Evolutionary conservation across 2,113 vertebrate species (phyloP).

Genomic region (Heliornis fulica): DNA sequence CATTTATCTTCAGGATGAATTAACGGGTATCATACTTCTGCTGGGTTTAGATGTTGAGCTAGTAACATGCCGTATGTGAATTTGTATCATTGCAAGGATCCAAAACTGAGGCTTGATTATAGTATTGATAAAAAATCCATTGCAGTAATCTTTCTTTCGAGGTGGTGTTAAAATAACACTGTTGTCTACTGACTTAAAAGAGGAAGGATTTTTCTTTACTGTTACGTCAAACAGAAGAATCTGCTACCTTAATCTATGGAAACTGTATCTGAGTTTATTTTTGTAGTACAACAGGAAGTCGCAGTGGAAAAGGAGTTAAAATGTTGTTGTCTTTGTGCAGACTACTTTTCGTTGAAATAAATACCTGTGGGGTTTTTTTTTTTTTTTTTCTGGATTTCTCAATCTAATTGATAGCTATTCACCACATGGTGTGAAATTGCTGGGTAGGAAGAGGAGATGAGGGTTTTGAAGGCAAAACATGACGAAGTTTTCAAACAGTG

Average conservation of each 20-base stretch:
- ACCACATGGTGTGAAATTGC: not conserved
- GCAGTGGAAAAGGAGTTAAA: not conserved
- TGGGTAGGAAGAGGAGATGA: not conserved
- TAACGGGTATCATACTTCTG: not conserved
- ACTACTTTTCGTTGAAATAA: not conserved
- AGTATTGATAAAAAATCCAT: not conserved
- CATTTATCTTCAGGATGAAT: not conserved
- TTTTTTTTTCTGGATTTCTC: not conserved
- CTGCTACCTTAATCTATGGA: not conserved
- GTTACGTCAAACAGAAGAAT: not conserved
- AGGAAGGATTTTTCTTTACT: not conserved
- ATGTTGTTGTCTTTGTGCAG: not conserved
- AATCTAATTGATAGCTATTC: not conserved
- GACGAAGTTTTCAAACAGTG: not conserved
- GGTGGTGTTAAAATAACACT: not conserved
- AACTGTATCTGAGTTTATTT: not conserved
- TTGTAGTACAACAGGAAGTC: not conserved
- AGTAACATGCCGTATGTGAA: not conserved
- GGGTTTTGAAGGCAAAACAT: not conserved
- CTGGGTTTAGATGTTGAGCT: not conserved
- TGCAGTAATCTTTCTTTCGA: not conserved
- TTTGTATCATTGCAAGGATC: not conserved
- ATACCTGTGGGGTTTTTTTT: accelerated
- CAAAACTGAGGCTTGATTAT: not conserved
- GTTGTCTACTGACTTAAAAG: not conserved